Percentiles rank a stretch among this genome's conserved stretches.
Evolutionary conservation across 1,140 invertebrate genomes (phyloP).

Genomic region (Drosophila nannoptera): DNA sequence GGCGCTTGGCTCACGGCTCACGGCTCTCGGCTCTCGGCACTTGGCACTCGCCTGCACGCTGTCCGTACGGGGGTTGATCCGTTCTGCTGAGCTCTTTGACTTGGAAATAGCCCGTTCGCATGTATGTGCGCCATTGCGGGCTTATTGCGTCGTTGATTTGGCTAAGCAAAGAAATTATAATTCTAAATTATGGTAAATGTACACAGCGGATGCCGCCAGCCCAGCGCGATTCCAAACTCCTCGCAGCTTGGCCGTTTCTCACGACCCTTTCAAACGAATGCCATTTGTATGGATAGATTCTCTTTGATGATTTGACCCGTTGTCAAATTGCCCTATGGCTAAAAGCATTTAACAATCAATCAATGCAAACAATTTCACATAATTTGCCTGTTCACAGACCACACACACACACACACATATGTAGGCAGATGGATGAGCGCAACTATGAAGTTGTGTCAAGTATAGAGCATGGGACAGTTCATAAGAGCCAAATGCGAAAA

Average conservation of each 20-base stretch:
- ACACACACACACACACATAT: slow-evolving; percentile 31
- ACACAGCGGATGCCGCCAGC: slow-evolving; percentile 34
- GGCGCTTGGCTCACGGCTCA: background rate
- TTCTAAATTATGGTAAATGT: slow-evolving; percentile 70
- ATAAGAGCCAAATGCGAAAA: slow-evolving; percentile 65
- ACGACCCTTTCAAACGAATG: slow-evolving; percentile 13
- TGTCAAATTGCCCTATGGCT: slow-evolving; percentile 18
- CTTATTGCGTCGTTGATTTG: slow-evolving; percentile 76
- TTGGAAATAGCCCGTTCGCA: slow-evolving; percentile 62
- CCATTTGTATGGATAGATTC: background rate
- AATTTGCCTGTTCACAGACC: background rate
- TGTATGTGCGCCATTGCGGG: slow-evolving; percentile 55
- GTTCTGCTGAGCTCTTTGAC: slow-evolving; percentile 12
- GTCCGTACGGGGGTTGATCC: slow-evolving; percentile 53
- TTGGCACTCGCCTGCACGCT: no score
- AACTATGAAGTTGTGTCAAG: slow-evolving; percentile 56
- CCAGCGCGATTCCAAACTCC: background rate
- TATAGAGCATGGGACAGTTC: slow-evolving; percentile 62
- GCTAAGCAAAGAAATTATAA: slow-evolving; percentile 68
- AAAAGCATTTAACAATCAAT: slow-evolving; percentile 38
- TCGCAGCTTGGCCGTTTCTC: slow-evolving; percentile 29
- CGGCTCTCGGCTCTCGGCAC: no score
- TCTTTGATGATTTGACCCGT: slow-evolving; percentile 19
- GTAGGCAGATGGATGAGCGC: slow-evolving; percentile 28
- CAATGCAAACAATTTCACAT: slow-evolving; percentile 39